Conservation (phyloP, 2,797 vertebrate genomes). For the Crypturellus tataupa region DNA sequence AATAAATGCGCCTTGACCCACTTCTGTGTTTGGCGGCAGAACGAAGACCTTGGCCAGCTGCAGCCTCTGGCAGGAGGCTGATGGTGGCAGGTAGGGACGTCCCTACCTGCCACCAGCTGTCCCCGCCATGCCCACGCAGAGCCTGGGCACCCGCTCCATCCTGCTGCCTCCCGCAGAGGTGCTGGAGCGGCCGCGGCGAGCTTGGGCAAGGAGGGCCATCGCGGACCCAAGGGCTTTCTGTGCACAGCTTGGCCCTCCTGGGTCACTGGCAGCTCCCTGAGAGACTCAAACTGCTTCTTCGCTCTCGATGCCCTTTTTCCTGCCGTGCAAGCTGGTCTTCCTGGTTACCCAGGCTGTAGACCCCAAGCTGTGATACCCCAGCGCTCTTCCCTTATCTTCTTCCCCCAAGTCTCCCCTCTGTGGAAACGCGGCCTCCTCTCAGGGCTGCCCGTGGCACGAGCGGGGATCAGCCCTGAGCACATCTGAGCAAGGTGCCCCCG, state of each 20-base stretch:
- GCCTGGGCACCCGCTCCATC: not conserved
- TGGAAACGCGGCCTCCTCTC: fast-evolving
- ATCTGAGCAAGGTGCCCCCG: not conserved
- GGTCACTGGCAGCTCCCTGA: fast-evolving
- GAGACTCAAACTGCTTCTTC: not conserved
- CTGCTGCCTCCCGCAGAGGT: not conserved
- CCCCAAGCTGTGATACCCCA: not conserved
- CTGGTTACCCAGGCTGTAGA: not conserved
- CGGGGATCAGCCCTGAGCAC: not conserved
- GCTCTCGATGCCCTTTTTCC: not conserved
- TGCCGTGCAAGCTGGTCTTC: not conserved
- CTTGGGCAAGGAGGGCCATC: not conserved
- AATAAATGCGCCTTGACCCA: not conserved
- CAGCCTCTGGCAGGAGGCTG: not conserved
- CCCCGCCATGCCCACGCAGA: not conserved
- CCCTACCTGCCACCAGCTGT: not conserved
- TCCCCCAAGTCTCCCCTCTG: not conserved
- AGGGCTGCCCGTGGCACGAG: fast-evolving
- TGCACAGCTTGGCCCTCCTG: not conserved
- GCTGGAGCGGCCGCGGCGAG: not conserved
- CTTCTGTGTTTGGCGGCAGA: not conserved
- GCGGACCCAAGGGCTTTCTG: not conserved
- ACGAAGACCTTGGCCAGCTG: not conserved
- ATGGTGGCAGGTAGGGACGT: not conserved
- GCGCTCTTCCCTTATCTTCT: not conserved